Evolutionary conservation across 2,888 invertebrate genomes (phyloP).

Genomic region (Amorpha juglandis): DNA sequence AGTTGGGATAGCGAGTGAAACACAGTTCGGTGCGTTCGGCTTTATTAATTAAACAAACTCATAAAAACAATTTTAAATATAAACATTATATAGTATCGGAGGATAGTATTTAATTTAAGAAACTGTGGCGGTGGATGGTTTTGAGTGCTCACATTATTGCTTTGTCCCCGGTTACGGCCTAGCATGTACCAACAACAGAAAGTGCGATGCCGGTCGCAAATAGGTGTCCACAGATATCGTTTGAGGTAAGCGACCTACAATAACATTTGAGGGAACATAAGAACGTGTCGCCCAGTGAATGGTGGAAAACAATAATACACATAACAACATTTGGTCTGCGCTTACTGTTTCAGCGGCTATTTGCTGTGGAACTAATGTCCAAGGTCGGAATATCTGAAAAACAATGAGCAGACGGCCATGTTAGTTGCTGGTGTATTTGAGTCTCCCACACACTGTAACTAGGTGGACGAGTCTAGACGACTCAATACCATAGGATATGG

Average conservation of each 20-base stretch:
- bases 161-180: slow-evolving; percentile 24
- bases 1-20: slow-evolving; percentile 79
- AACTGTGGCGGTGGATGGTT: slow-evolving; percentile 65
- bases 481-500: not conserved
- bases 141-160: slow-evolving; percentile 62
- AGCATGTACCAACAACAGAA: slow-evolving; percentile 35
- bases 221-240: slow-evolving; percentile 59
- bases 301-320: slow-evolving; percentile 80
- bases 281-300: slow-evolving; percentile 69
- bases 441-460: slow-evolving; percentile 54
- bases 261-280: slow-evolving; percentile 54
- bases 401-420: slow-evolving; percentile 77
- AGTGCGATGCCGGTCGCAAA: slow-evolving; percentile 57
- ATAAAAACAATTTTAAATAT: slow-evolving; percentile 46
- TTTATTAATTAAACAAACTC: slow-evolving; percentile 75
- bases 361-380: slow-evolving; percentile 82
- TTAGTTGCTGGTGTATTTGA: slow-evolving; percentile 74
- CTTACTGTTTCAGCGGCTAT: slow-evolving; percentile 82
- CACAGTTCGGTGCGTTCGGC: slow-evolving; percentile 80
- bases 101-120: slow-evolving; percentile 59
- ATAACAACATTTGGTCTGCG: slow-evolving; percentile 79
- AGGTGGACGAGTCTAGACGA: slow-evolving; percentile 10
- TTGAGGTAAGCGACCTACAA: slow-evolving; percentile 53
- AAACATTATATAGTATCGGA: slow-evolving; percentile 67
- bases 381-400: slow-evolving; percentile 83